A percentile compares a stretch with the other conserved stretches of the same genome.
Conservation (phyloP, 2,113 vertebrate genomes). For the Puffinus mauretanicus region DNA sequence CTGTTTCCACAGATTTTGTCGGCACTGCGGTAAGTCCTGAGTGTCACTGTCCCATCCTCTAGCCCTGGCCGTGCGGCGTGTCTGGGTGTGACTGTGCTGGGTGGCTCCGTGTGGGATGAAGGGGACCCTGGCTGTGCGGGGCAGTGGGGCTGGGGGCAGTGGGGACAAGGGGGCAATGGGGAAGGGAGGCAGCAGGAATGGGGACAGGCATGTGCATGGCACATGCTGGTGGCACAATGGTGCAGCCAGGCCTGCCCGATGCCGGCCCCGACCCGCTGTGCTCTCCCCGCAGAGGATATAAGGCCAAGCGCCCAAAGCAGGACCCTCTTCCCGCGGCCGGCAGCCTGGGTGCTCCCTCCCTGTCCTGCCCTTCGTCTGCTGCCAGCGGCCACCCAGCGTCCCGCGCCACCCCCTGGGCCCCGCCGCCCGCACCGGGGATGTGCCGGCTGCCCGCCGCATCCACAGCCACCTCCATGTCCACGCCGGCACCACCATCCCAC, state of each 20-base stretch:
- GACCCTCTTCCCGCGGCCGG: constrained; percentile 27
- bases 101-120: not conserved
- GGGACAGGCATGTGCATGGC: not conserved
- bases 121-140: not conserved
- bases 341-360: constrained; percentile 49
- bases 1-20: constrained; percentile 77
- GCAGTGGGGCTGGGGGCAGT: not conserved
- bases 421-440: not conserved
- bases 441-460: not conserved
- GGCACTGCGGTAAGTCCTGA: constrained; percentile 76
- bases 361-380: constrained; percentile 44
- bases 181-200: not conserved
- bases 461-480: constrained; percentile 35
- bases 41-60: not conserved
- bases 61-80: not conserved
- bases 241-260: not conserved
- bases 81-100: not conserved
- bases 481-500: constrained; percentile 21
- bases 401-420: constrained; percentile 13
- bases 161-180: not conserved
- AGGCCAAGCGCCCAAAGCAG: constrained; percentile 31
- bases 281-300: constrained; percentile 67
- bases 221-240: not conserved
- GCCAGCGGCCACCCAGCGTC: constrained; percentile 21
- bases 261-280: not conserved